Percentiles rank a stretch among this genome's conserved stretches.
Evolutionary conservation across 2,797 vertebrate genomes (phyloP).

Genomic region (Anas georgica): DNA sequence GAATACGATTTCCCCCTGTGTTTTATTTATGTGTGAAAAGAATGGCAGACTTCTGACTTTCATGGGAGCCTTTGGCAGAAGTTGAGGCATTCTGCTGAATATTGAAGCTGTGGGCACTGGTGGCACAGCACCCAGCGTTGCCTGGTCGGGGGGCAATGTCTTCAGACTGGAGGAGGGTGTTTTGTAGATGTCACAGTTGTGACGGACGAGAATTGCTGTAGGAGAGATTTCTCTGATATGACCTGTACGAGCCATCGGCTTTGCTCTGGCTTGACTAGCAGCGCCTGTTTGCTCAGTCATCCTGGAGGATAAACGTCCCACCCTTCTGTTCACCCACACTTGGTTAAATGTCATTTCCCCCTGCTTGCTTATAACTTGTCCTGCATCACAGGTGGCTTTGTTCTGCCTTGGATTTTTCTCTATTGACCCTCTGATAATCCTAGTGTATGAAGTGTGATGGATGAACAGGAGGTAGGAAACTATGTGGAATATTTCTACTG

Average conservation of each 20-base stretch:
- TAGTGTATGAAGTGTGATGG: not conserved
- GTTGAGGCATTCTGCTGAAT: not conserved
- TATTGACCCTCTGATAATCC: not conserved
- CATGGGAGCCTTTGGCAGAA: not conserved
- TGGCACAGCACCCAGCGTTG: not conserved
- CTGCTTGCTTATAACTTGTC: not conserved
- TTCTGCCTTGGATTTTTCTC: not conserved
- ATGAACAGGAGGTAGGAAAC: not conserved
- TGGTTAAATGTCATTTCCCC: not conserved
- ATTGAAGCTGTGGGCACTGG: not conserved
- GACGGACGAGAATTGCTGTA: not conserved
- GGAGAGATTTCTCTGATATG: conserved; percentile 28
- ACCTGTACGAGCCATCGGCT: conserved; percentile 20
- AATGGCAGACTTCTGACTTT: not conserved
- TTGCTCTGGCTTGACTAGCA: not conserved
- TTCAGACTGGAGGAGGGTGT: conserved; percentile 15
- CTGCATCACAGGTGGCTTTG: not conserved
- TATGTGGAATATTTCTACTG: conserved; percentile 67
- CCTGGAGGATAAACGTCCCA: not conserved
- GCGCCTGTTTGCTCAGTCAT: not conserved
- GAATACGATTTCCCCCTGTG: conserved; percentile 3
- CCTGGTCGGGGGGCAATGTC: not conserved
- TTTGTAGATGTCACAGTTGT: not conserved
- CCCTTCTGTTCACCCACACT: not conserved
- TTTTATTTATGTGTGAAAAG: conserved; percentile 42